Evolutionary conservation across 2,888 invertebrate genomes (phyloP), one percentile per base, ranked within the genome.

Genomic region (Hemistola chrysoprasaria): DNA sequence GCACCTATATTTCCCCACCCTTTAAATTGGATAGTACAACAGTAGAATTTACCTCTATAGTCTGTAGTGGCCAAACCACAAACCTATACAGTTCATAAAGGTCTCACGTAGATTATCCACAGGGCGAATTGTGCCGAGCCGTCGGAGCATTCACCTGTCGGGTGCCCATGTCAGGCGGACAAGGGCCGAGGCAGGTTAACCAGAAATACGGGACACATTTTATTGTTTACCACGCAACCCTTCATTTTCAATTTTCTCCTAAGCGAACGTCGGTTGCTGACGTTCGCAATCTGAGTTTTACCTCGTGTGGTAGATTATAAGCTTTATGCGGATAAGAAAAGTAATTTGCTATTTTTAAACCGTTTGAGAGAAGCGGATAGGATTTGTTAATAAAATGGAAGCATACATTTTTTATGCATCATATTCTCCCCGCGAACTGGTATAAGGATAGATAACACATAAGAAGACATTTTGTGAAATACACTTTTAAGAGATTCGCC

Each of bases 171-270:
- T 55, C 55, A 52, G 35, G 30, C 24, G 34, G 51, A 55, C 50
- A 55, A 51, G 39, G 47, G 39, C 46, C 43, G 39, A 47, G 51
- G 22, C 52, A 41, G 50, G 48, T 45, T 53, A 50, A 48, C 46
- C 47, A 46, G 44, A 43, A 49, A 45, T 48, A 47, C 47, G 49
- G 47, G 43, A 49, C 52, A 54, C 48, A 58, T 57, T 57, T 62
- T 58, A 56, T 56, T 59, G 60, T 54, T 56, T 51, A 50, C 48
- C 52, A 52, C 53, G 53, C 49, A 53, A 45, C 53, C 56, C 52
- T 59, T 58, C 53, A 52, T 49, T 53, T 58, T 58, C 54, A 56
- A 58, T 60, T 55, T 56, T 53, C 52, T 54, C n/a, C 35, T 32
- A 46, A 48, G 43, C 35, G 45, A 50, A 51, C 46, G 40, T 47